Base-by-base conservation (phyloP, 2,888 invertebrate genomes). In the Carabus problematicus region DNA sequence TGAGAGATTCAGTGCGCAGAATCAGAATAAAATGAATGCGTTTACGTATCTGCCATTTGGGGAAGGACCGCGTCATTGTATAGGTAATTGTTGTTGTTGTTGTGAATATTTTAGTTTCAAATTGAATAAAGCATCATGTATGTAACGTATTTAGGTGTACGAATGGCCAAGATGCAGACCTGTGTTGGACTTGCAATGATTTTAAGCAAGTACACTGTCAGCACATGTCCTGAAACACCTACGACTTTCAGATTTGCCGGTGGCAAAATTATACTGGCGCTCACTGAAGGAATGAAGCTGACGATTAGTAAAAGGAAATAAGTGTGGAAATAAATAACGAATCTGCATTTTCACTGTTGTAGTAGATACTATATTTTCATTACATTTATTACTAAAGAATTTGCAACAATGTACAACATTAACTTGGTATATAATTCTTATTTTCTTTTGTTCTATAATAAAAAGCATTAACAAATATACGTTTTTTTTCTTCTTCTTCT, bases 381-480 rank as follows among this genome's bases (percentile, higher is more conserved):
- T 69, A 69, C 69, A 69, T 69, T 69, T 62, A 69, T 69, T 69
- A 61, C 61, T 69, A 62, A 69, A 66, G 66, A 58, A 69, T 69
- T 67, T 61, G 69, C 69, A 69, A 69, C 69, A 62, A 62, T 66
- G 60, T 69, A 69, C 69, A 68, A 68, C 68, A 69, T 69, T 69
- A 69, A 69, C 69, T 69, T 61, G 43, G 62, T 69, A 56, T 69
- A 69, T 69, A 69, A 69, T 61, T 62, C 55, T 60, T 67, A 67
- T 60, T 67, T 43, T 29, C 12, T 58, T 68, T 68, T 14, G 18
- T 52, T 69, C 69, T 69, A 69, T 61, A 69, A 69, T 69, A 69
- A 69, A 69, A 69, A 69, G 69, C 61, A 62, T 62, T 69, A 69
- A 69, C 69, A 69, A 62, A 69, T 69, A 67, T 67, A 67, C 14